Conservation (phyloP, 2,797 vertebrate species). For the Peromyscus eremicus region DNA sequence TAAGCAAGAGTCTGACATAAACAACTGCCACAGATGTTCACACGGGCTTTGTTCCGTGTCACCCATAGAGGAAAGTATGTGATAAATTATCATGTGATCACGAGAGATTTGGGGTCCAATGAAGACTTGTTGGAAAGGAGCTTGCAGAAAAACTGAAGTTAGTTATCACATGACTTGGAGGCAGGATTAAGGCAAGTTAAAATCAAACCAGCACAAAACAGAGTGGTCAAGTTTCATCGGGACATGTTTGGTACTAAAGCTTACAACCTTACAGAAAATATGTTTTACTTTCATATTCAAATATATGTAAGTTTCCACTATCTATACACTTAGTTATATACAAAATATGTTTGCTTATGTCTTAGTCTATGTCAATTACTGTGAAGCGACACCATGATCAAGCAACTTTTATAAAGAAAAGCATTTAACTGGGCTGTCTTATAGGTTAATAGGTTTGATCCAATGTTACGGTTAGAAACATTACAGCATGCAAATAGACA, state of each 20-base stretch:
- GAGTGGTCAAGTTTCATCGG: neutral
- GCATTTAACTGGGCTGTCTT: neutral
- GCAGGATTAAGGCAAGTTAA: neutral
- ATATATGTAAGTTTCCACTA: too few species aligned
- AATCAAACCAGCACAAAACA: neutral
- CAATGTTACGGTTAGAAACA: neutral
- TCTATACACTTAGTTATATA: neutral
- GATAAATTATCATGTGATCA: neutral
- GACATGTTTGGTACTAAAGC: neutral
- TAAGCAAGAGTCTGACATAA: neutral
- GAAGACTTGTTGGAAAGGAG: neutral
- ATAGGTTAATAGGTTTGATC: neutral
- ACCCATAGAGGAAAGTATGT: neutral
- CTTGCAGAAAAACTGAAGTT: neutral
- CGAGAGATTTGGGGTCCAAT: neutral
- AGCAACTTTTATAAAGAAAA: neutral
- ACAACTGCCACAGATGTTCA: neutral
- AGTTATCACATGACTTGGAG: neutral
- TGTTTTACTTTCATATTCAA: neutral
- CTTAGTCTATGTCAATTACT: neutral
- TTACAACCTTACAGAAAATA: neutral
- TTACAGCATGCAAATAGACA: neutral
- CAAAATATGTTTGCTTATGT: neutral
- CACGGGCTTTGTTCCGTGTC: too few species aligned
- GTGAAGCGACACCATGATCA: neutral